Percentiles rank a stretch among this genome's conserved stretches.
Conservation (phyloP, 92 coral and sea anemone species). For the Phenganax subtilis region DNA sequence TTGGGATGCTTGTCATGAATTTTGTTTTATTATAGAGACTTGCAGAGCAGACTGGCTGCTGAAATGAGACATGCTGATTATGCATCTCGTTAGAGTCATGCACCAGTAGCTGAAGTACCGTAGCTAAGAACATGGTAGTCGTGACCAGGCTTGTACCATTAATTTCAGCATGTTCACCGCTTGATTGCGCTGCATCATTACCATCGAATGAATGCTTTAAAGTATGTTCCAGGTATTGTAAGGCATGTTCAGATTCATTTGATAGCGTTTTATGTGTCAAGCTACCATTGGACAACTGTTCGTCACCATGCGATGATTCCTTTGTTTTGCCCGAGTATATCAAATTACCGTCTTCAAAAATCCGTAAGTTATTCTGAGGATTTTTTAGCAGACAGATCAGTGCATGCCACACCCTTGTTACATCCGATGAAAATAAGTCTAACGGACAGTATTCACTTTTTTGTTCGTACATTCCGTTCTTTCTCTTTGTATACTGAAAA, state of each 20-base stretch:
- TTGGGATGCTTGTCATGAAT: background rate
- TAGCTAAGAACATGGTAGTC: slow-evolving; percentile 47
- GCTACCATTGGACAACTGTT: background rate
- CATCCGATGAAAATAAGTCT: slow-evolving; percentile 71
- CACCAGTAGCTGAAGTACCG: slow-evolving; percentile 64
- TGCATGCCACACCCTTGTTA: slow-evolving; percentile 61
- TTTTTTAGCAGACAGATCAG: slow-evolving; percentile 63
- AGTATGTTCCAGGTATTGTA: background rate
- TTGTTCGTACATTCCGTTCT: slow-evolving; percentile 66
- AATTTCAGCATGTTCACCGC: background rate
- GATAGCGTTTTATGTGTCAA: background rate
- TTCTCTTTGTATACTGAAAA: slow-evolving; percentile 64
- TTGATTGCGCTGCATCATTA: background rate
- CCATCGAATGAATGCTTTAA: background rate
- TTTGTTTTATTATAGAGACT: slow-evolving; percentile 16
- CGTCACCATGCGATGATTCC: background rate
- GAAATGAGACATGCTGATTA: background rate
- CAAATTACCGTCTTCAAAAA: slow-evolving; percentile 70
- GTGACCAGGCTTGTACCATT: background rate
- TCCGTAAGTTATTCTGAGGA: slow-evolving; percentile 85
- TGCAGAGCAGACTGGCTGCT: slow-evolving; percentile 12
- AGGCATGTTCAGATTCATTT: background rate
- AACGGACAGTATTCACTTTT: slow-evolving; percentile 84
- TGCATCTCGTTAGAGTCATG: slow-evolving; percentile 58
- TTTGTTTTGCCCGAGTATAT: slow-evolving; percentile 62